These are phyloP conservation scores for Oxyruncus cristatus DNA, from an alignment of 2,113 vertebrate genomes.

Conservation along the genomic window DNA sequence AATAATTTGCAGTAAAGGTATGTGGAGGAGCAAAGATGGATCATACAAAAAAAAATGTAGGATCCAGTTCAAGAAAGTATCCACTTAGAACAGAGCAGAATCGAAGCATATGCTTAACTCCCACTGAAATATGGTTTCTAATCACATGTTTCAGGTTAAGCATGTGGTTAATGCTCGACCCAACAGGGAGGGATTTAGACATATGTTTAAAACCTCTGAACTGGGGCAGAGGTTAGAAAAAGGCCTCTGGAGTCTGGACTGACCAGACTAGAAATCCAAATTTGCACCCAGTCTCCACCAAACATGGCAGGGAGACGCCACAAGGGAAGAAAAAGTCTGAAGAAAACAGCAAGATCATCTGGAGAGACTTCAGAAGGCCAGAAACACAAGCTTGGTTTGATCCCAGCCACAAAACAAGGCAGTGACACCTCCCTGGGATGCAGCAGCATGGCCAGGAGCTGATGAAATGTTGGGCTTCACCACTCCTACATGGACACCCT, in stretches of 20 bases:
- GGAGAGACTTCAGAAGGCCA: background rate
- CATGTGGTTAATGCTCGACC: background rate
- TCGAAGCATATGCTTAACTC: constrained; percentile 6
- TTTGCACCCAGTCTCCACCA: background rate
- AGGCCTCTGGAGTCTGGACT: background rate
- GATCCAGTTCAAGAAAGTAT: constrained; percentile 36
- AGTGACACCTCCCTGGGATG: background rate
- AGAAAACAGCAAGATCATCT: background rate
- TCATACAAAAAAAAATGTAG: background rate
- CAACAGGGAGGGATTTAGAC: background rate
- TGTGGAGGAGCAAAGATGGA: background rate
- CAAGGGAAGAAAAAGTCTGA: background rate
- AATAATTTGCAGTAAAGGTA: background rate
- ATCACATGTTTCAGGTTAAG: constrained; percentile 8
- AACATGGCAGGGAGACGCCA: accelerated
- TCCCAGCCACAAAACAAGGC: background rate
- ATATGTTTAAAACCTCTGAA: background rate
- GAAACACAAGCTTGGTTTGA: background rate
- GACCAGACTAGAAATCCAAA: background rate
- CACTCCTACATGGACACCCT: background rate
- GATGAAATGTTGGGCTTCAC: background rate
- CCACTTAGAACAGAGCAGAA: constrained; percentile 3
- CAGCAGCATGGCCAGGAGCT: background rate
- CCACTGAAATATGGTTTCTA: constrained; percentile 16
- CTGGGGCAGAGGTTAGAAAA: background rate